Evolutionary conservation across 2,113 vertebrate genomes (phyloP), one percentile per base, ranked within the genome.

Genomic region (Dicrurus megarhynchus): DNA sequence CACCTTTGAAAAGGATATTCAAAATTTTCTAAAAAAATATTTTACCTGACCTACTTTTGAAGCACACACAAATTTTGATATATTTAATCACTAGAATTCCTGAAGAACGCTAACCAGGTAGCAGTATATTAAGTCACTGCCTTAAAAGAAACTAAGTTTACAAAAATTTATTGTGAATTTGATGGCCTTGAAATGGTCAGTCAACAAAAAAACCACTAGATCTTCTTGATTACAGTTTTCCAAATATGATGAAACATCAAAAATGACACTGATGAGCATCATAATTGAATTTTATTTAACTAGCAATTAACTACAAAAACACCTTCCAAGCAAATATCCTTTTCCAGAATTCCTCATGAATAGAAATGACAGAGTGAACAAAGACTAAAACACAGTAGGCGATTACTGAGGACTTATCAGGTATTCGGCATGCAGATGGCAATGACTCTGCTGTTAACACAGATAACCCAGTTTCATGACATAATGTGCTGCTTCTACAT

Each of bases 211-310:
- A 13, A 7, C 0, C 24, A 21, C 17, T 23, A 86, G n/a, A 89
- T 94, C 50, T 82, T 68, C 93, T 95, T 95, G 87, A 95, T 95
- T 78, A 96, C 53, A 90, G 49, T 91, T 97, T 97, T 97, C 69
- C 93, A 95, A 97, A 94, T 74, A 84, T 76, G 55, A 80, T 82
- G 84, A 84, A 95, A 95, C 33, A 42, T 81, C 89, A 82, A 84
- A 96, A 97, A 81, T 87, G 14, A 95, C 90, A 92, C 32, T 64
- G 52, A 95, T 56, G 52, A 28, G 13, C 49, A 84, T 88, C 61
- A 90, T 91, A 75, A 95, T n/a, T 93, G 26, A 70, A 42, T 74
- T 76, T 79, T 83, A 88, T 81, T 97, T 97, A 90, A 92, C 90
- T 97, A 97, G 53, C 50, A 96, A 90, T 91, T 96, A 96, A 95